A percentile compares a stretch with the other conserved stretches of the same genome.
These are phyloP conservation scores for Lepilemur septentrionalis DNA, from an alignment of 2,797 vertebrate genomes.

Conservation along the genomic window DNA sequence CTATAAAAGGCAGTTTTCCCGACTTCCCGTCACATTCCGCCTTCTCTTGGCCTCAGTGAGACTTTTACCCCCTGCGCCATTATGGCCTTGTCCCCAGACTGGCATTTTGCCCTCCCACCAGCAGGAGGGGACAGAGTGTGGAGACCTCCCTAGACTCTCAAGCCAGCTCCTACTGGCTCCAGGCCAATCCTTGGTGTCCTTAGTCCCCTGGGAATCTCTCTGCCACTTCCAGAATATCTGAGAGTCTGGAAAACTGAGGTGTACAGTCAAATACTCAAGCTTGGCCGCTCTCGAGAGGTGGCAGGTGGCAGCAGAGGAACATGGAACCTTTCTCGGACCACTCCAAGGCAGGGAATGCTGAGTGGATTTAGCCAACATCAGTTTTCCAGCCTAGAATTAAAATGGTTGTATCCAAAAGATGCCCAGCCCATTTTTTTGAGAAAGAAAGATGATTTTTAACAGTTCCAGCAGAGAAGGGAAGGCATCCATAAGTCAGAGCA, in stretches of 20 bases:
- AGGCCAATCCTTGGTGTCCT: slow-evolving; percentile 42
- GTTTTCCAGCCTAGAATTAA: neutral
- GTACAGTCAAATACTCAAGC: neutral
- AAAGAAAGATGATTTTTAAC: neutral
- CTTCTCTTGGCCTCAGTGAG: slow-evolving; percentile 32
- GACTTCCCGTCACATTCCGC: neutral
- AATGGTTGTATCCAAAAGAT: neutral
- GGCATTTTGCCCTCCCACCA: slow-evolving; percentile 72
- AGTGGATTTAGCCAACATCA: neutral
- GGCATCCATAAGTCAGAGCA: neutral
- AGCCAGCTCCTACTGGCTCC: slow-evolving; percentile 49
- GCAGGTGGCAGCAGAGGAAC: neutral
- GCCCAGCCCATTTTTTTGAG: neutral
- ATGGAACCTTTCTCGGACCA: neutral
- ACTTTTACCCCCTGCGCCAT: slow-evolving; percentile 54
- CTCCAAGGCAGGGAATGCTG: neutral
- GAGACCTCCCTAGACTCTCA: slow-evolving; percentile 44
- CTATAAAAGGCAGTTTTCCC: slow-evolving; percentile 33
- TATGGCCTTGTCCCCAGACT: slow-evolving; percentile 59
- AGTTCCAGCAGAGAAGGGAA: neutral
- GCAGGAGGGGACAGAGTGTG: slow-evolving; percentile 77
- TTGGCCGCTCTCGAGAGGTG: neutral
- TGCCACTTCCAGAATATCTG: neutral
- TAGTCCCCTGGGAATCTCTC: slow-evolving; percentile 29
- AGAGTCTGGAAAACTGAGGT: slow-evolving; percentile 20